Base-by-base conservation (phyloP, 2,888 invertebrate species). In the Sialis fuliginosa region DNA sequence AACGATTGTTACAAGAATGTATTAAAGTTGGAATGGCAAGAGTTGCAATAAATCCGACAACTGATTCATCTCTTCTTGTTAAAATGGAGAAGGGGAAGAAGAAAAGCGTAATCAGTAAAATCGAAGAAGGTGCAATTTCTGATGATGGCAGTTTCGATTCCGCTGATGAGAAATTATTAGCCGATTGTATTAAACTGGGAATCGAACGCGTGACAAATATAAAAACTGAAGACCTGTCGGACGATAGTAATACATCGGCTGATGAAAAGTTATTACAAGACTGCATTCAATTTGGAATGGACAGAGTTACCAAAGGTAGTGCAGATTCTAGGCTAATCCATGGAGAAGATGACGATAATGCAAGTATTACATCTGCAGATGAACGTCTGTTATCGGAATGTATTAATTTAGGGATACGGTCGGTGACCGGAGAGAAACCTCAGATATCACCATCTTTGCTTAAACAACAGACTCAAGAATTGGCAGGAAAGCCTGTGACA, bases 241-340 rank as follows among this genome's bases (percentile, higher is more conserved):
- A 45, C 12, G 42, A 47, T 47, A 42, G 42, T 22, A 42, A 42
- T 31, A 42, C 22, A 8, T 47, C 47, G 3, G 37, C 30, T 49
- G 66, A 67, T 49, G 66, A 66, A 48, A 63, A 65, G 47, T 49
- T 66, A 13, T 52, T 67, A 46, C 56, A 60, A 54, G 67, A 66
- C 53, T 67, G 67, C 49, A 66, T 66, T 33, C 64, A 60, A 49
- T 63, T 62, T 34, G 66, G 67, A 45, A 66, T 67, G 49, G 58
- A 63, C 39, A 39, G 47, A 12, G 47, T 42, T 34, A 42, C 37
- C 6, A 47, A 47, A 12, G 42, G 47, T 2, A 39, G 32, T 9
- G 45, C 39, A 8, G 45, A 45, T 40, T 42, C 47, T 22, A 33
- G 37, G 7, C 30, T 47, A 32, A 42, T 42, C 9, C 42, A 47